A percentile compares a stretch with the other conserved stretches of the same genome.
Evolutionary conservation across 2,797 vertebrate genomes (phyloP).

Genomic region (Pelodytes ibericus): DNA sequence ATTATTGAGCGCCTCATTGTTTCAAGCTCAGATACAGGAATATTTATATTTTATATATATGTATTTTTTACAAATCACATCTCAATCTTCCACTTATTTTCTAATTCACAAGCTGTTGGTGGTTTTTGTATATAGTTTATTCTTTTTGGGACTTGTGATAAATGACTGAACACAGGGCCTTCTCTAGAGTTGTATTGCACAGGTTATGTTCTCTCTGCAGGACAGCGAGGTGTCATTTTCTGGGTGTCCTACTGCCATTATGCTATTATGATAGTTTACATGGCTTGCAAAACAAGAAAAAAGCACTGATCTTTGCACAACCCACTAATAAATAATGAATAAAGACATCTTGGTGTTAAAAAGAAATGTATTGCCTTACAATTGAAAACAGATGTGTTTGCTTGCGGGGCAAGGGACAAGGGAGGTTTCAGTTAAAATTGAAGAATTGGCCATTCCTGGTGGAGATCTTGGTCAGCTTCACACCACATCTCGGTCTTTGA

Average conservation of each 20-base stretch:
- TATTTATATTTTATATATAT: constrained; percentile 48
- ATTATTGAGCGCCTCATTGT: neutral
- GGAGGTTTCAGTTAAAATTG: neutral
- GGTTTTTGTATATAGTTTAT: constrained; percentile 38
- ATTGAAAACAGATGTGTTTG: neutral
- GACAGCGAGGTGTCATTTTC: neutral
- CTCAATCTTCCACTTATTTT: constrained; percentile 12
- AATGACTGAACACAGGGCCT: constrained; percentile 10
- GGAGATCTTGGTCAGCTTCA: neutral
- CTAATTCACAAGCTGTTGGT: constrained; percentile 42
- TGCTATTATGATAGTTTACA: neutral
- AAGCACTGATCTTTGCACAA: neutral
- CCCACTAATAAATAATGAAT: neutral
- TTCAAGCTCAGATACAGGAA: constrained; percentile 9
- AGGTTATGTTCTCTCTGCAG: neutral
- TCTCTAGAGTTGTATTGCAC: neutral
- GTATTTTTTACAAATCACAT: constrained; percentile 49
- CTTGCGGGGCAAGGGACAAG: neutral
- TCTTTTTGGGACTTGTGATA: constrained; percentile 31
- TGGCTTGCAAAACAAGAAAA: neutral
- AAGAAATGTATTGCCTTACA: neutral
- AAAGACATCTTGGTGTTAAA: neutral
- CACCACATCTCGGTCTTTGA: neutral
- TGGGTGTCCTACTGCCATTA: neutral
- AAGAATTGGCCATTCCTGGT: neutral